These are phyloP conservation scores for Megaleporinus macrocephalus DNA, from an alignment of 2,113 vertebrate genomes.

Conservation along the genomic window DNA sequence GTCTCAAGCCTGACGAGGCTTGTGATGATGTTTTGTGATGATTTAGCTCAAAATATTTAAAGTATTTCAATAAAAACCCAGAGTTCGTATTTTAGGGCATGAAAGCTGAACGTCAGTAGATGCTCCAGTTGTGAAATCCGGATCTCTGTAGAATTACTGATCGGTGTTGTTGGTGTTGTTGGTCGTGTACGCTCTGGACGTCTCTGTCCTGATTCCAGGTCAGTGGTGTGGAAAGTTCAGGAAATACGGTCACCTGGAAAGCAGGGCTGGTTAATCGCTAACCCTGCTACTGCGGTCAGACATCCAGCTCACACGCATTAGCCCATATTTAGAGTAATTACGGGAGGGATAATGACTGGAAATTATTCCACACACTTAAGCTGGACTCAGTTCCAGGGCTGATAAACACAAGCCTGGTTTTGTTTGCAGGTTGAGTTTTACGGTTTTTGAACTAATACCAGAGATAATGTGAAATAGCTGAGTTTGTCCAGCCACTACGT, in stretches of 20 bases:
- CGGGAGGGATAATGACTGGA: slow-evolving; percentile 57
- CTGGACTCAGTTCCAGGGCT: not conserved
- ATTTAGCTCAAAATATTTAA: too few species aligned
- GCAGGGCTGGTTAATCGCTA: slow-evolving; percentile 49
- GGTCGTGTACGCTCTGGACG: too few species aligned
- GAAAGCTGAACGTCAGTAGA: too few species aligned
- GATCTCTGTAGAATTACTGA: too few species aligned
- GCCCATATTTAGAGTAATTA: slow-evolving; percentile 67
- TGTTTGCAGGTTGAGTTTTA: not conserved
- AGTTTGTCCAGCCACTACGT: not conserved
- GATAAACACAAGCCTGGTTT: not conserved
- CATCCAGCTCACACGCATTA: slow-evolving; percentile 47
- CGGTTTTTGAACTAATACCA: not conserved
- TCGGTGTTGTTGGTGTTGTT: too few species aligned
- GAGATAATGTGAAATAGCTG: not conserved
- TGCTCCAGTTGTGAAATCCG: too few species aligned
- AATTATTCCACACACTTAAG: slow-evolving; percentile 56
- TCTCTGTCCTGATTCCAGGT: not conserved
- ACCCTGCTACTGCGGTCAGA: slow-evolving; percentile 42
- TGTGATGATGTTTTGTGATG: too few species aligned
- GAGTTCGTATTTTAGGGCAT: too few species aligned
- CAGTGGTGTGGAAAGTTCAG: not conserved
- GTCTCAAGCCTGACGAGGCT: too few species aligned
- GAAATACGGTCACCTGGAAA: not conserved
- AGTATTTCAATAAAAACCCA: too few species aligned